Conservation (phyloP, 1,140 invertebrate species). For the Drosophila bocki region DNA sequence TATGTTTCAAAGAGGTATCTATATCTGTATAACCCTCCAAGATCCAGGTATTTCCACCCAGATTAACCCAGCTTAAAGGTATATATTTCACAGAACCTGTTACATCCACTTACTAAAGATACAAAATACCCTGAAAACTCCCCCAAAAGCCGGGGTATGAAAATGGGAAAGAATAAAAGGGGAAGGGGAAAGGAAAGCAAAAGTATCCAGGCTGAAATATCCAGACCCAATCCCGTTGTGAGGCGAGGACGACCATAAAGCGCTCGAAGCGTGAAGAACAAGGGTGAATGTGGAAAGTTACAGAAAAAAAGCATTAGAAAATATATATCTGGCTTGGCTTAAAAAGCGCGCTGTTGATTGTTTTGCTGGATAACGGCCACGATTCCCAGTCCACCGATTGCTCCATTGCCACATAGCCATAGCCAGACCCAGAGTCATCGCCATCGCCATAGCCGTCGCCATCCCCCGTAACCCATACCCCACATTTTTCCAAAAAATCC, state of each 20-base stretch:
- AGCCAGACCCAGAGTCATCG: slow-evolving; percentile 43
- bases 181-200: slow-evolving; percentile 24
- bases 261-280: slow-evolving; percentile 83
- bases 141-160: not conserved
- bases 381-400: slow-evolving; percentile 28
- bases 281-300: slow-evolving; percentile 82
- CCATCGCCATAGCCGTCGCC: slow-evolving; percentile 2
- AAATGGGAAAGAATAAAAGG: slow-evolving; percentile 9
- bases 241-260: slow-evolving; percentile 59
- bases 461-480: not conserved
- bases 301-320: slow-evolving; percentile 83
- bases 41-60: not conserved
- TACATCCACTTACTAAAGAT: slow-evolving; percentile 2
- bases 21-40: not conserved
- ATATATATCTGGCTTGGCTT: slow-evolving; percentile 79
- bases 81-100: slow-evolving; percentile 12
- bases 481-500: slow-evolving; percentile 2
- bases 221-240: slow-evolving; percentile 61
- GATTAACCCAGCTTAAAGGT: slow-evolving; percentile 1
- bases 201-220: slow-evolving; percentile 53
- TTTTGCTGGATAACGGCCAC: slow-evolving; percentile 80
- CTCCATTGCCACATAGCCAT: slow-evolving; percentile 3
- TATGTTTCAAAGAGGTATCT: not conserved
- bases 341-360: slow-evolving; percentile 83
- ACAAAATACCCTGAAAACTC: slow-evolving; percentile 8